These are phyloP conservation scores for Regulus satrapa DNA, from an alignment of 2,113 vertebrate genomes.

Conservation along the genomic window DNA sequence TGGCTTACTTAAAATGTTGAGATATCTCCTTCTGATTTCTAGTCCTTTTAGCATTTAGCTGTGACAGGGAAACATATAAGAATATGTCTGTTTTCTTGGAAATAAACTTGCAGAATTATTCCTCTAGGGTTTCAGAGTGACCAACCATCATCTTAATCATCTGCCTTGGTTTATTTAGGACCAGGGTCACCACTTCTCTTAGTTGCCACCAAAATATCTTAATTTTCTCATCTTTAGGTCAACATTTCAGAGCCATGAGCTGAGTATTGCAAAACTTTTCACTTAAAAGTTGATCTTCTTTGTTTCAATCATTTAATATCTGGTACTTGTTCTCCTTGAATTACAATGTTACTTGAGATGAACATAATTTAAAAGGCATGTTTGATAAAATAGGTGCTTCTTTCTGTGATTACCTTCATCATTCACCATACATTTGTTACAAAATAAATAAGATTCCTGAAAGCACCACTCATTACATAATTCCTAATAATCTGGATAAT, in stretches of 20 bases:
- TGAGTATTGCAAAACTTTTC: background rate
- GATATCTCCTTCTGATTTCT: background rate
- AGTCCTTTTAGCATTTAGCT: background rate
- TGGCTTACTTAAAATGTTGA: background rate
- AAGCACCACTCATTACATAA: background rate
- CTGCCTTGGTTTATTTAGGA: background rate
- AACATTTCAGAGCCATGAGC: background rate
- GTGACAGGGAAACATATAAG: background rate
- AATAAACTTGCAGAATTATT: background rate
- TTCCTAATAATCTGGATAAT: background rate
- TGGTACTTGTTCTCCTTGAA: background rate
- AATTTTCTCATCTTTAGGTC: background rate
- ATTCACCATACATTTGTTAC: accelerated
- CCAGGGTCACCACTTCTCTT: background rate
- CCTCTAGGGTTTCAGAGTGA: background rate
- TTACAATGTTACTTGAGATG: background rate
- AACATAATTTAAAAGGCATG: background rate
- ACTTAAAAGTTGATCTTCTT: background rate
- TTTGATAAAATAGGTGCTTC: background rate
- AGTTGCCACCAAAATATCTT: background rate
- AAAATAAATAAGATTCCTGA: background rate
- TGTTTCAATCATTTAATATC: background rate
- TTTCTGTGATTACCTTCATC: background rate
- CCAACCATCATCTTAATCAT: background rate
- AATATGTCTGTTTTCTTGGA: background rate